These are phyloP conservation scores for Orthonychiurus folsomi DNA, from an alignment of 2,888 invertebrate species.

Conservation along the genomic window DNA sequence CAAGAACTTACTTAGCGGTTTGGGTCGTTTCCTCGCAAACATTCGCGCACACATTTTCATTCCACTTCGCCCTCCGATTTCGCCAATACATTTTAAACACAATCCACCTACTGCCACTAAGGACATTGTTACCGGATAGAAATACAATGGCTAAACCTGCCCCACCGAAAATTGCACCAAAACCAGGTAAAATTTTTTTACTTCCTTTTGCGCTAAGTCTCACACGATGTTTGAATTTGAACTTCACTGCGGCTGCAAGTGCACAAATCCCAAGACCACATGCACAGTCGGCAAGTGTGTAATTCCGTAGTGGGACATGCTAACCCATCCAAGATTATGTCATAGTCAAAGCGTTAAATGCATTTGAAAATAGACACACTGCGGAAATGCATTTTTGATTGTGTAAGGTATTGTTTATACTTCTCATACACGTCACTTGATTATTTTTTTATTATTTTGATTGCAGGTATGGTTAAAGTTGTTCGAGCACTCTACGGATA, in stretches of 20 bases:
- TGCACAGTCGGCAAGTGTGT: too few relatives aligned
- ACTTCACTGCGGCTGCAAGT: not conserved
- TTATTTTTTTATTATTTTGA: too few relatives aligned
- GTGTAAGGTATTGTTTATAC: too few relatives aligned
- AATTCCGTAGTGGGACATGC: not conserved
- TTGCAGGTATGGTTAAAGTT: constrained; percentile 51
- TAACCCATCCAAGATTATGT: not conserved
- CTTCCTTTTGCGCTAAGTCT: not conserved
- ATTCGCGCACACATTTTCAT: not conserved
- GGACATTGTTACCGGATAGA: too few relatives aligned
- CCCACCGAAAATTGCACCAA: constrained; percentile 41
- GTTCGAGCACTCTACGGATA: constrained; percentile 52
- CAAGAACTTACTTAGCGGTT: not conserved
- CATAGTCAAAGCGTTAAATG: not conserved
- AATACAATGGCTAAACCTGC: not conserved
- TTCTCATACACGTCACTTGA: too few relatives aligned
- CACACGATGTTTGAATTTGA: too few relatives aligned
- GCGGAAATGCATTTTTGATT: too few relatives aligned
- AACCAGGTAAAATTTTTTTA: constrained; percentile 39
- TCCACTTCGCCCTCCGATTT: not conserved
- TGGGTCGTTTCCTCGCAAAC: not conserved
- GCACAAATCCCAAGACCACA: too few relatives aligned
- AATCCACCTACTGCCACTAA: not conserved
- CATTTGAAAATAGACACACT: too few relatives aligned
- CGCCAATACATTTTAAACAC: not conserved